Evolutionary conservation across 92 coral and sea anemone genomes (phyloP), one percentile per base, ranked within the genome.

Genomic region (Siderastrea siderea): DNA sequence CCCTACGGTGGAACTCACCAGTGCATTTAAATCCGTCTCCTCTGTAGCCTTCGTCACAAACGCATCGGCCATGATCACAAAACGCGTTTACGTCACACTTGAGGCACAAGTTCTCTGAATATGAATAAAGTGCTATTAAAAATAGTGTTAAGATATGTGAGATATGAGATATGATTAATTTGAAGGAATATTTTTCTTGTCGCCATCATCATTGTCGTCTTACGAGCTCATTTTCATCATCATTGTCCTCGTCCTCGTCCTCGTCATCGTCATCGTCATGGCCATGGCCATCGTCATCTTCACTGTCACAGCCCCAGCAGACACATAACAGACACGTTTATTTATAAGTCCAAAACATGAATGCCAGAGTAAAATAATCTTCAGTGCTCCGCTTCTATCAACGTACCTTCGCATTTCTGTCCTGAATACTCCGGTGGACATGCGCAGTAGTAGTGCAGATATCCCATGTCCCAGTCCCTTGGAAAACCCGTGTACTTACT

Each of bases 401-500:
- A 57, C 89, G 17, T 65, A 94, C 96, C 84, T 91, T 94, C 94
- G 59, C 96, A 94, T 74, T 85, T 91, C 54, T 87, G 85, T 3
- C 96, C 96, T n/a, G 94, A 64, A 71, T 47, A 94, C 44, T 91
- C 93, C 63, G 90, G 86, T 14, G 91, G 90, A 74, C 96, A 94
- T 66, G 74, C 65, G 61, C 96, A 94, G 64, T 90, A 74, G 73
- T 91, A 94, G 67, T 96, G 98, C 16, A 96, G 87, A 77, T 91
- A 94, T 1, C 90, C 94, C 13, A 88, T 72, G 83, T 96, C 92
- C 99, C 99, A 96, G 89, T 93, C 96, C 9, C 77, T 85, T 43
- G 99, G 99, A 89, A 95, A 96, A 52, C 98, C 96, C 62, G 88
- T 92, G 80, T 95, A 96, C 46, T 94, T 95, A 65, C 99, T 95